Evolutionary conservation across 2,113 vertebrate species (phyloP), one percentile per base, ranked within the genome.

Genomic region (Baryphthengus martii): DNA sequence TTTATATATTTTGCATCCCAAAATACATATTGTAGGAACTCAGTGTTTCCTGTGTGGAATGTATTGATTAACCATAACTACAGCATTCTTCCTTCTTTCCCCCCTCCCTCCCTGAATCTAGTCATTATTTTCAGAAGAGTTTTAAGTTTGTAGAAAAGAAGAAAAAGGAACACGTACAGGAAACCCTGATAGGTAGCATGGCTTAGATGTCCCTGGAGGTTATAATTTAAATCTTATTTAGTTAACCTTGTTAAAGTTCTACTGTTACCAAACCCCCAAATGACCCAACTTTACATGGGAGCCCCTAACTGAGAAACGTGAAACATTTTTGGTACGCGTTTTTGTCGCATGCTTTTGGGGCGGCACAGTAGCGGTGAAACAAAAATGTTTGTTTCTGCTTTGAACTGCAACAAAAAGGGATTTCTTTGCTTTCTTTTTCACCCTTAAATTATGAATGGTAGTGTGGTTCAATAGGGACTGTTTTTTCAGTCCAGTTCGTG

Each of bases 391-490:
- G 37, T 66, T 91, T 88, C 81, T 90, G 45, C 85, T 93, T 79
- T 93, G 74, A 91, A 76, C 24, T 55, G 55, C 59, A 71, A 29
- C 42, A 81, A 65, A 74, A 85, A 59, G 23, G 18, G 56, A 72
- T 87, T 61, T 78, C 71, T 80, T 13, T 70, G 71, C 75, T 88
- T 88, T 91, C 63, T 33, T 95, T 93, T 91, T 91, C 75, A 55
- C 63, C 61, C 78, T 91, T 88, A 71, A 96, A 80, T 95, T 95
- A 85, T 83, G 78, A 88, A 79, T 80, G 44, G 67, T 63, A 70
- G 49, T 47, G 40, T 55, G 65, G 52, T 81, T 95, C 87, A 91
- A n/a, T 16, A 33, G 68, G 56, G 74, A 50, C 40, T 87, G 65
- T 2, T 39, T 75, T 93, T 82, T 89, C n/a, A 79, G 79, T 79